These are phyloP conservation scores for Enteromius radiatus DNA, from an alignment of 2,797 vertebrate species.

Conservation along the genomic window DNA sequence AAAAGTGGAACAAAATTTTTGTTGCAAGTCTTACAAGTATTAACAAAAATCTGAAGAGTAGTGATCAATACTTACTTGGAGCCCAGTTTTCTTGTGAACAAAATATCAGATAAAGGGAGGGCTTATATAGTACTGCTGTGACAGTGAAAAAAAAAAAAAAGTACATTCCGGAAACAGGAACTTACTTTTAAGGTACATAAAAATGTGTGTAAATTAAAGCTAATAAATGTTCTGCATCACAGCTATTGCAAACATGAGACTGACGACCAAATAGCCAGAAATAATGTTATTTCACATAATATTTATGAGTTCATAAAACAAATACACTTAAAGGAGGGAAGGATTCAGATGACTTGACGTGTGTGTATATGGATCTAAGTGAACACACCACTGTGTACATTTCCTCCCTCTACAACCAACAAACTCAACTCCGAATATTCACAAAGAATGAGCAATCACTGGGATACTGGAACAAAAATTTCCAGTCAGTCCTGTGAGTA, in stretches of 20 bases:
- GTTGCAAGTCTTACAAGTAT: not conserved
- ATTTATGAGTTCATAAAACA: not conserved
- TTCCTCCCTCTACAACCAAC: slow-evolving; percentile 11
- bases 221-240: not conserved
- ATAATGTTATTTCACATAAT: slow-evolving; percentile 6
- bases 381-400: slow-evolving; percentile 27
- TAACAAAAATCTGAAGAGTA: not conserved
- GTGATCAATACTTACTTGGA: slow-evolving; percentile 40
- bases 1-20: slow-evolving; percentile 10
- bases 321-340: slow-evolving; percentile 36
- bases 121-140: slow-evolving; percentile 47
- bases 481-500: not conserved
- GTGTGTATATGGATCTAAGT: slow-evolving; percentile 12
- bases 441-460: not conserved
- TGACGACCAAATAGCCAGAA: not conserved
- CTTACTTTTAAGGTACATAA: slow-evolving; percentile 13
- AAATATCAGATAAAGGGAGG: not conserved
- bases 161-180: slow-evolving; percentile 49
- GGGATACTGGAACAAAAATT: not conserved
- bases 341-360: not conserved
- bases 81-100: not conserved
- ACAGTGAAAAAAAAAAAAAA: not conserved
- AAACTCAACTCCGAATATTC: not conserved
- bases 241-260: slow-evolving; percentile 6
- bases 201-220: not conserved